Evolutionary conservation across 2,797 vertebrate species (phyloP), one percentile per base, ranked within the genome.

Genomic region (Borostomias antarcticus): DNA sequence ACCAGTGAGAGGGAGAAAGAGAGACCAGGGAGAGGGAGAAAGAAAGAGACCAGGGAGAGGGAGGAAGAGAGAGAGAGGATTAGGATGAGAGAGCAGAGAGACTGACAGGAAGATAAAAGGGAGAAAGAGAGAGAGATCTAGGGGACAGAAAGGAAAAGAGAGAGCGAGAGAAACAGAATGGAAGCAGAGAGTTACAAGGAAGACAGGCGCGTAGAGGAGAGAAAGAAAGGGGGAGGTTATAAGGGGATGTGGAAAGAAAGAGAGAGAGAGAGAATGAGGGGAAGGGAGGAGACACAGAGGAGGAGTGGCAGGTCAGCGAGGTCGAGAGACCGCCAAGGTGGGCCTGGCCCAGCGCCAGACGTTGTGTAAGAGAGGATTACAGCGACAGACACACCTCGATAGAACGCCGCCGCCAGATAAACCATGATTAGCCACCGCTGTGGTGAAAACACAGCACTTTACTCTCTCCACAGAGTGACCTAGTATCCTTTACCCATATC

Each of bases 311-410:
- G 48, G 52, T 8, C 13, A 32, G 28, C 2, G 26, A 54, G 26
- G 19, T 5, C 1, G 50, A 54, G 23, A 56, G 53, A 67, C 70
- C 4, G 40, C 47, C 57, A 65, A 29, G 23, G 21, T 71, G 64
- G 50, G 35, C 19, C 21, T 82, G 83, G 83, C 73, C n/a, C 0
- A 0, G 26, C 0, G 77, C 83, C 85, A 85, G 74, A 50, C 70
- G 76, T 86, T 83, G 80, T 83, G 80, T 64, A 75, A 81, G 70
- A n/a, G 71, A 62, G 72, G 76, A n/a, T 71, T 66, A 70, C 56
- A 72, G 76, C 72, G 74, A 62, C 66, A 47, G 75, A 68, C 83
- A 62, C 81, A 78, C 83, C 80, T 79, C 37, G 61, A 66, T 66
- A 43, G 69, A 66, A 70, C 50, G 17, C 40, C 8, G 64, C 69